phyloP scores from a whole-genome alignment of 2,113 vertebrate genomes.

The Neodon shergylaensis region DNA sequence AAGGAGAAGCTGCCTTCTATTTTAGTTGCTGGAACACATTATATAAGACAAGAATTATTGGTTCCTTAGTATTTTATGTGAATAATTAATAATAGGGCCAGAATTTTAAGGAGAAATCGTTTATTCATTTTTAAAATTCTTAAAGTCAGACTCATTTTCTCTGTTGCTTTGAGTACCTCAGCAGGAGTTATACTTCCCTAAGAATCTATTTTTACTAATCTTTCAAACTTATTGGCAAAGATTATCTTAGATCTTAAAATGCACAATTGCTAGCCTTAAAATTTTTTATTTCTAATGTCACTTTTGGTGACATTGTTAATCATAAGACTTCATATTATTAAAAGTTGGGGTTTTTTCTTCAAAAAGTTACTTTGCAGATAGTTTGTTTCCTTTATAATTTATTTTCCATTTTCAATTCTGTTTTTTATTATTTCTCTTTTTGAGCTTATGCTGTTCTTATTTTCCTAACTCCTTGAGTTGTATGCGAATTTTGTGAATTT shows the following conservation, averaged over 20 bases:
- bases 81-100: slow-evolving; percentile 22
- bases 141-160: not conserved
- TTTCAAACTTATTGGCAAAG: slow-evolving; percentile 26
- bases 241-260: not conserved
- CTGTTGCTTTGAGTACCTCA: not conserved
- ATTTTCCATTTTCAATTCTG: not conserved
- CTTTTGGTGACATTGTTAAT: not conserved
- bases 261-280: not conserved
- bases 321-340: not conserved
- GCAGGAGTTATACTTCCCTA: not conserved
- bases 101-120: not conserved
- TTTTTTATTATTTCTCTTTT: not conserved
- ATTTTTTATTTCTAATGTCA: slow-evolving; percentile 6
- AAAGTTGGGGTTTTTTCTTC: not conserved
- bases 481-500: not conserved
- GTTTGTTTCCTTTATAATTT: not conserved
- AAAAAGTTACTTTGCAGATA: slow-evolving; percentile 27
- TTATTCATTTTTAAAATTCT: not conserved
- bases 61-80: slow-evolving; percentile 24
- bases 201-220: not conserved
- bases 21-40: slow-evolving; percentile 29
- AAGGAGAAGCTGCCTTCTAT: not conserved
- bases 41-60: slow-evolving; percentile 33
- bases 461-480: slow-evolving; percentile 1
- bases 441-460: not conserved